A percentile compares a stretch with the other conserved stretches of the same genome.
Conservation (phyloP, 2,888 invertebrate genomes). For the Ischnura elegans region DNA sequence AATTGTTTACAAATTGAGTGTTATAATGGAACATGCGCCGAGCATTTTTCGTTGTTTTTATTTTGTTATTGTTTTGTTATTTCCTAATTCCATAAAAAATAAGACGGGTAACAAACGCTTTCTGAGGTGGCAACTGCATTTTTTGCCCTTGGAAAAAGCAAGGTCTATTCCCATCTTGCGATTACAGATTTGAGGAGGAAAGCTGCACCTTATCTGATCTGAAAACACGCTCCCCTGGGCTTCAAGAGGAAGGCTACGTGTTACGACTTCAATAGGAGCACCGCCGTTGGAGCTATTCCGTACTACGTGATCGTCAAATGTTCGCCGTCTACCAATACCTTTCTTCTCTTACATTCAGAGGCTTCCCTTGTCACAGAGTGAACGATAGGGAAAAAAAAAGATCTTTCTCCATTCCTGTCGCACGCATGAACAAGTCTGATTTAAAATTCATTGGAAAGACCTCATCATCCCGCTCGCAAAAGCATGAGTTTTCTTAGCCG, state of each 20-base stretch:
- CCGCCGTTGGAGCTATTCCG: background rate
- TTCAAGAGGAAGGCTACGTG: background rate
- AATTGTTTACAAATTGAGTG: too few species aligned
- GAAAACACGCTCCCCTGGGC: background rate
- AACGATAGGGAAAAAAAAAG: constrained; percentile 32
- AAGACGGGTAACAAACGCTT: too few species aligned
- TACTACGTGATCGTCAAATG: background rate
- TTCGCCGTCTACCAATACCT: background rate
- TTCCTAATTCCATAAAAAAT: too few species aligned
- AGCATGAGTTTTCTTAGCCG: background rate
- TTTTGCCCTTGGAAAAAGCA: too few species aligned
- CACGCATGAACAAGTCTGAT: background rate
- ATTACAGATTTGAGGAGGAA: background rate
- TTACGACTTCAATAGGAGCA: background rate
- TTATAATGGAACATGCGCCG: too few species aligned
- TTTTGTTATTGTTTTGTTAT: too few species aligned
- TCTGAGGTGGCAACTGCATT: too few species aligned
- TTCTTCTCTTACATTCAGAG: background rate
- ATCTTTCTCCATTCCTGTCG: background rate
- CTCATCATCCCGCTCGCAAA: background rate
- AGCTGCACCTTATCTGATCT: background rate
- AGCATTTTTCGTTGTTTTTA: too few species aligned
- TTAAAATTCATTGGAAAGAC: background rate
- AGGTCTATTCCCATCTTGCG: background rate
- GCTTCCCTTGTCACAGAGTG: background rate